Evolutionary conservation across 2,888 invertebrate genomes (phyloP).

Genomic region (Zygogramma bicolorata): DNA sequence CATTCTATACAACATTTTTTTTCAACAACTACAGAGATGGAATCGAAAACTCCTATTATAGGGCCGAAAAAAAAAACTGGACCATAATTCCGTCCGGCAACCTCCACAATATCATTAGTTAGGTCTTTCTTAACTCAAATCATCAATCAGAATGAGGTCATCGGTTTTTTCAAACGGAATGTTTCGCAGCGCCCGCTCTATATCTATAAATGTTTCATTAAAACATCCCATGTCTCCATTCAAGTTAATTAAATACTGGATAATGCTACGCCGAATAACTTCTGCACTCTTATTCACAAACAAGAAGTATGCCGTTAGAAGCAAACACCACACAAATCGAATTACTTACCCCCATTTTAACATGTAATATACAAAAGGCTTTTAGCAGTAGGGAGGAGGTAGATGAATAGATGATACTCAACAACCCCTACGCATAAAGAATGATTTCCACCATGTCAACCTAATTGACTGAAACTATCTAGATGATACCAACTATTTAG

Average conservation of each 20-base stretch:
- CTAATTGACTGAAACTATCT: slow-evolving; percentile 59
- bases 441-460: slow-evolving; percentile 56
- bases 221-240: slow-evolving; percentile 57
- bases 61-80: no score
- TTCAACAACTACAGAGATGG: no score
- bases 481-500: slow-evolving; percentile 58
- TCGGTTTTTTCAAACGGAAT: no score
- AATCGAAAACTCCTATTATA: no score
- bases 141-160: no score
- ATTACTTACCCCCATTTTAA: slow-evolving; percentile 69
- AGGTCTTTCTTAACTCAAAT: no score
- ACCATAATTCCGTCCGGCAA: no score
- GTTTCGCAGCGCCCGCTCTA: no score
- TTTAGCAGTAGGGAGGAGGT: slow-evolving; percentile 66
- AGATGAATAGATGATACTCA: slow-evolving; percentile 55
- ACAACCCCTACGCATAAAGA: slow-evolving; percentile 50
- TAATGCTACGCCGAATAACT: slow-evolving; percentile 55
- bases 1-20: no score
- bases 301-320: slow-evolving; percentile 18
- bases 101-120: no score
- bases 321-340: slow-evolving; percentile 61
- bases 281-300: slow-evolving; percentile 46
- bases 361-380: slow-evolving; percentile 69
- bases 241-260: slow-evolving; percentile 63
- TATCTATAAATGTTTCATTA: no score